Percentiles rank a stretch among this genome's conserved stretches.
Conservation (phyloP, 2,113 vertebrate species). For the Xenopus borealis region DNA sequence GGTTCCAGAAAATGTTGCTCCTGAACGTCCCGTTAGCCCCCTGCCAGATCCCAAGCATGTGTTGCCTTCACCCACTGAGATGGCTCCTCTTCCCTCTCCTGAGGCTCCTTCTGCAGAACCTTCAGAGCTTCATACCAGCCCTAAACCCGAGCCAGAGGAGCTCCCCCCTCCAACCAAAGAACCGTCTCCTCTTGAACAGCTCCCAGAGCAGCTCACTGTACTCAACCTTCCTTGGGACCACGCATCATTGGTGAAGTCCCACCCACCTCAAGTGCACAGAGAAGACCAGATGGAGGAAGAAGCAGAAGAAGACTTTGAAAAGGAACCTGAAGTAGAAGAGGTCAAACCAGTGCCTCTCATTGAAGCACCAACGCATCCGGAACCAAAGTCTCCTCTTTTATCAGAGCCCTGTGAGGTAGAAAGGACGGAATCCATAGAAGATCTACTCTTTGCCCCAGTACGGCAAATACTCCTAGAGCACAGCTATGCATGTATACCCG, state of each 20-base stretch:
- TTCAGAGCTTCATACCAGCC: neutral
- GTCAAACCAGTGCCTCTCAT: conserved; percentile 64
- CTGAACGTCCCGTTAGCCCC: conserved; percentile 19
- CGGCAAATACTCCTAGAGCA: conserved; percentile 73
- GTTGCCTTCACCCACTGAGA: conserved; percentile 3
- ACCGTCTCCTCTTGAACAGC: conserved; percentile 16
- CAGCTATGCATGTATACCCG: conserved; percentile 73
- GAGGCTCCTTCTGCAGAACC: conserved; percentile 12
- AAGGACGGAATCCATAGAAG: conserved; percentile 76
- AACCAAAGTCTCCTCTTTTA: conserved; percentile 1
- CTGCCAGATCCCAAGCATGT: conserved; percentile 6
- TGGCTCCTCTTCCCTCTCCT: conserved; percentile 29
- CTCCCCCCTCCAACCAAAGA: neutral
- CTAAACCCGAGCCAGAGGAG: neutral
- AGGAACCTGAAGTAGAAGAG: conserved; percentile 58
- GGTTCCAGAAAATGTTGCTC: neutral
- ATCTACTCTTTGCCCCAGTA: conserved; percentile 50
- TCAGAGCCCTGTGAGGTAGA: conserved; percentile 62
- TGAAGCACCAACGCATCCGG: conserved; percentile 60
- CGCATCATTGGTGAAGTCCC: conserved; percentile 78
- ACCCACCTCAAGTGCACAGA: conserved; percentile 41
- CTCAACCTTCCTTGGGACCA: conserved; percentile 85
- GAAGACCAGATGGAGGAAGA: conserved; percentile 57
- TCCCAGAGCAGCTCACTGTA: conserved; percentile 74
- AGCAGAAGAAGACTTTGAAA: conserved; percentile 13